phyloP scores from a whole-genome alignment of 2,797 vertebrate species.

The Pristis pectinata region DNA sequence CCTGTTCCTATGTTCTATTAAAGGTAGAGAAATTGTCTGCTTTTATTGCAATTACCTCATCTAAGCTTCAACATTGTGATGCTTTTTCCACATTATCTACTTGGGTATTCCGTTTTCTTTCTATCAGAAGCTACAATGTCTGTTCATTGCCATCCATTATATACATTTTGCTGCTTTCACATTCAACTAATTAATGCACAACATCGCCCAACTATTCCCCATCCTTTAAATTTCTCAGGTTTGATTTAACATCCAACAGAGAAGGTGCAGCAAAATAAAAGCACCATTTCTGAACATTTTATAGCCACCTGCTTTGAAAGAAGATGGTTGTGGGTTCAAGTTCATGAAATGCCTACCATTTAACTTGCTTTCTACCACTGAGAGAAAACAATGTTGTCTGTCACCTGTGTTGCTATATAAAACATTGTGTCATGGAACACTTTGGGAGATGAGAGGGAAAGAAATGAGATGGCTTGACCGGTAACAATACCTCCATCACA shows the following conservation, averaged over 20 bases:
- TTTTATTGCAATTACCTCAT: neutral
- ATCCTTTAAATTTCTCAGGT: neutral
- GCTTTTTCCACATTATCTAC: neutral
- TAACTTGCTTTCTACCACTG: neutral
- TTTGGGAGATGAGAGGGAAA: neutral
- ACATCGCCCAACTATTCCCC: neutral
- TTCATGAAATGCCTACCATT: neutral
- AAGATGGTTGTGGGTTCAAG: neutral
- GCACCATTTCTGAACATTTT: neutral
- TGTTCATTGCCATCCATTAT: neutral
- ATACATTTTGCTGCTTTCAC: neutral
- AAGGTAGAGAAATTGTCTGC: neutral
- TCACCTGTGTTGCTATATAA: neutral
- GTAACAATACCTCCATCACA: slow-evolving; percentile 34
- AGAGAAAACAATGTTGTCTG: neutral
- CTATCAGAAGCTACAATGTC: neutral
- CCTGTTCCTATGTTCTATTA: too few species aligned
- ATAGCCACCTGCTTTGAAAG: neutral
- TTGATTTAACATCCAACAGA: neutral
- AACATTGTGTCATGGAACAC: slow-evolving; percentile 18
- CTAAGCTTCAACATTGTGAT: neutral
- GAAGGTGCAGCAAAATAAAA: neutral
- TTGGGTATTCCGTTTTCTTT: neutral
- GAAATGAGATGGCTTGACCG: slow-evolving; percentile 27
- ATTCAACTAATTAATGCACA: neutral